Evolutionary conservation across 2,113 vertebrate species (phyloP), one percentile per base, ranked within the genome.

Genomic region (Canis aureus): DNA sequence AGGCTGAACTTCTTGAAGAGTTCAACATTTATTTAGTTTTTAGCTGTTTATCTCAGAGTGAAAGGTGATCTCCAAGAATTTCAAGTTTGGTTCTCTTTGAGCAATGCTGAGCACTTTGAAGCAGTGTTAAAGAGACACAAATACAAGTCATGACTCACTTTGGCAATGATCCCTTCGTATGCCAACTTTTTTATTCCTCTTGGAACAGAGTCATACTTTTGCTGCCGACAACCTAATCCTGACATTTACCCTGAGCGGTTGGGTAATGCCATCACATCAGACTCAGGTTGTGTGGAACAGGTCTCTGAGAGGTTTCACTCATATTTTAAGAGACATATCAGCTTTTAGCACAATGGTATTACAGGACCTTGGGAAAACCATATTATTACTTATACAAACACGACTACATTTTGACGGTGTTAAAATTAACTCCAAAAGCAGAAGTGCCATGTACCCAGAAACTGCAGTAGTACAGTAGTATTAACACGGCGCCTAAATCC

Each of bases 341-440:
- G 1, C 8, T 74, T 97, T 74, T 74, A 93, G 51, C n/a, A 90
- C 4, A 81, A 71, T 53, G 20, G 7, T 9, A 80, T 83, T 87
- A 53, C 0, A 95, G 16, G 49, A 81, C 27, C 32, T 76, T 87
- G 84, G 32, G 55, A 78, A 97, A 96, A 87, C 0, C 2, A 4
- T 90, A 60, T 76, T 73, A 95, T 92, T 94, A 53, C 88, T 60
- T 67, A 80, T 38, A 83, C 57, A 80, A 86, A 87, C 82, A 62
- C 3, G 19, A 87, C 23, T 83, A 22, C n/a, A 81, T 88, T 88
- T 90, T 96, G 79, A 86, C 60, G 73, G 51, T 83, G 53, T 83
- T 89, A 92, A 97, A 96, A 91, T 59, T 80, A 97, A 76, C 35
- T 43, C 27, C 66, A 93, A 93, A 87, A 95, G 53, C 15, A 32